Percentiles rank a stretch among this genome's conserved stretches.
Conservation (phyloP, 2,113 vertebrate genomes). For the Columbina picui region DNA sequence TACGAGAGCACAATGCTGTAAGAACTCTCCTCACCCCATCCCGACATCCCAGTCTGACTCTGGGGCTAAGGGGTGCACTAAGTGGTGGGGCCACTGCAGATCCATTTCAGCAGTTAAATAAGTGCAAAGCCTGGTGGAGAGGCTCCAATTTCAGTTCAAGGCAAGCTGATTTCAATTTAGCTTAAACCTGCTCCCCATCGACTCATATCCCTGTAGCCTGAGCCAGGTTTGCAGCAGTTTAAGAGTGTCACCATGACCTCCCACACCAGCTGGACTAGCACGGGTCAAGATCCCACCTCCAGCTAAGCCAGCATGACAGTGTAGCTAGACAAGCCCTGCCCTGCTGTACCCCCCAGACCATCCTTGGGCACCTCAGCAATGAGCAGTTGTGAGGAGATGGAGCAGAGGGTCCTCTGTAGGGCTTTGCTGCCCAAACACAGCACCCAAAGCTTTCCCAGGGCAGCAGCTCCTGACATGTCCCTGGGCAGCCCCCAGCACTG, state of each 20-base stretch:
- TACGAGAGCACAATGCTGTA: neutral
- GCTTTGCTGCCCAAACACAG: neutral
- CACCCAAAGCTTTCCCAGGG: neutral
- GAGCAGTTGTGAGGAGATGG: neutral
- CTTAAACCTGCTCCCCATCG: conserved; percentile 17
- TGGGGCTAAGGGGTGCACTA: neutral
- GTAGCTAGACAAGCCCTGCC: neutral
- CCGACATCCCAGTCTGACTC: neutral
- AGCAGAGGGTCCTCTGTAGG: neutral
- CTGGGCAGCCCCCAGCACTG: neutral
- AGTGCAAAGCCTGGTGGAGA: neutral
- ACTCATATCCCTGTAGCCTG: neutral
- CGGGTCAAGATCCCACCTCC: neutral
- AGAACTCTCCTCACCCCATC: neutral
- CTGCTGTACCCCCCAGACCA: neutral
- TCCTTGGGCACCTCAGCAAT: neutral
- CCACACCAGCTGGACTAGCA: rapidly evolving
- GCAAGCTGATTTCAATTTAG: conserved; percentile 10
- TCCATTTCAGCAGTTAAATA: conserved; percentile 41
- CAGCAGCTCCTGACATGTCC: neutral
- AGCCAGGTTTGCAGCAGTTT: neutral
- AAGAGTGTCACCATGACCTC: neutral
- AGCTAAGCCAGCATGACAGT: neutral
- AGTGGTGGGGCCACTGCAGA: neutral
- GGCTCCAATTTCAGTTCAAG: conserved; percentile 19